Base-by-base conservation (phyloP, 2,888 invertebrate species). In the Eremobia ochroleuca region DNA sequence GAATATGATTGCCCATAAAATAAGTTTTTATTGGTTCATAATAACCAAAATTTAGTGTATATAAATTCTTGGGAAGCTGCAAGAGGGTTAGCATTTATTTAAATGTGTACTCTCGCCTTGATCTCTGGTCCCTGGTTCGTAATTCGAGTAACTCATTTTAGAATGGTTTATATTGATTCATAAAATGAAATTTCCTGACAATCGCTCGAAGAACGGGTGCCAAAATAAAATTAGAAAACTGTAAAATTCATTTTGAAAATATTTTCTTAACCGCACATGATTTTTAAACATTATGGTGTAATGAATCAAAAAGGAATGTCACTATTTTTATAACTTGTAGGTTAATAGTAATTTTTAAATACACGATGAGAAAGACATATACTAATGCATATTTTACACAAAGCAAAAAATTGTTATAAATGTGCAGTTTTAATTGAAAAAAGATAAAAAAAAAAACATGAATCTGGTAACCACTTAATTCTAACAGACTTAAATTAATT, bases 91-190 rank as follows among this genome's bases (percentile, higher is more conserved):
- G 66, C 62, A 66, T 78, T 77, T 81, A 81, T 74, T 82, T 65
- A 77, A 83, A 79, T 81, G 72, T 68, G 82, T 79, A 86, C 82
- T 87, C 81, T 85, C 79, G 87, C 82, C 71, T 83, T 73, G 80
- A 79, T 85, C 82, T 86, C 79, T 90, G 90, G 90, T 90, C 90
- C 90, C 90, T 81, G 83, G 79, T 79, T 85, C 64, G 73, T 81
- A 82, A 80, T 73, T 80, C 68, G 77, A 85, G 70, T 84, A 82
- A 82, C 73, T 76, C 72, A 81, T 81, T 82, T 77, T 64, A 71
- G 34, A 67, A 69, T 52, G 64, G 61, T 79, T 82, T 66, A 62
- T 73, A 77, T 72, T 71, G 40, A 81, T 73, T 59, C 28, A 68
- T 81, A 70, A 76, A 80, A 80, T 62, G 73, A 77, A 55, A 70